Percentiles rank a stretch among this genome's conserved stretches.
Conservation (phyloP, 2,888 invertebrate species). For the Steinernema scapterisci region DNA sequence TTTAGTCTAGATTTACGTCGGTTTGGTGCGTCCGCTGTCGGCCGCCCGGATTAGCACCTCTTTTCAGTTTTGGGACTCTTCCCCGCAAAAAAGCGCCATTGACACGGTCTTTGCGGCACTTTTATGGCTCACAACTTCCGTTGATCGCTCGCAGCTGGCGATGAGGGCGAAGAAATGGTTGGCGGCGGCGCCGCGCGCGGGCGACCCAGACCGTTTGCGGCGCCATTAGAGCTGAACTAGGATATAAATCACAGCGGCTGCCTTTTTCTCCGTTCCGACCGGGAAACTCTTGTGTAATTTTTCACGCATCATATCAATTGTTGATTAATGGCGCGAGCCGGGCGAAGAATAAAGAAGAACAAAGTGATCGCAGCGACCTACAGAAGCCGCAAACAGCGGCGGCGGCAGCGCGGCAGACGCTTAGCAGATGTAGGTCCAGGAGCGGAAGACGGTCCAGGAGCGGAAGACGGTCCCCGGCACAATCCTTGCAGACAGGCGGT, state of each 20-base stretch:
- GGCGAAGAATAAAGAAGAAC: constrained; percentile 16
- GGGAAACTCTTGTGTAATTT: constrained; percentile 29
- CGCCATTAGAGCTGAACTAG: constrained; percentile 16
- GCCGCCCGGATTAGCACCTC: background rate
- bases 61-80: background rate
- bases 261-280: constrained; percentile 26
- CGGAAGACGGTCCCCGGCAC: background rate
- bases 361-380: background rate
- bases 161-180: background rate
- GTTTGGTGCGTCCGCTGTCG: background rate
- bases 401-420: background rate
- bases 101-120: constrained; percentile 22
- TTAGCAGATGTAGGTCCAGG: background rate
- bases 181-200: background rate
- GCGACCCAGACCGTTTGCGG: constrained; percentile 29
- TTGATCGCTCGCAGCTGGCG: constrained; percentile 26
- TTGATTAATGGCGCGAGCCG: constrained; percentile 26
- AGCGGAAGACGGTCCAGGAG: background rate
- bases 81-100: background rate
- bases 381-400: background rate
- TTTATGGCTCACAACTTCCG: constrained; percentile 20
- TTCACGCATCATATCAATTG: constrained; percentile 32
- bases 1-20: background rate
- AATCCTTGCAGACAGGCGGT: no score
- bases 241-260: constrained; percentile 26